phyloP scores from a whole-genome alignment of 2,113 vertebrate species.

The Strix uralensis region DNA sequence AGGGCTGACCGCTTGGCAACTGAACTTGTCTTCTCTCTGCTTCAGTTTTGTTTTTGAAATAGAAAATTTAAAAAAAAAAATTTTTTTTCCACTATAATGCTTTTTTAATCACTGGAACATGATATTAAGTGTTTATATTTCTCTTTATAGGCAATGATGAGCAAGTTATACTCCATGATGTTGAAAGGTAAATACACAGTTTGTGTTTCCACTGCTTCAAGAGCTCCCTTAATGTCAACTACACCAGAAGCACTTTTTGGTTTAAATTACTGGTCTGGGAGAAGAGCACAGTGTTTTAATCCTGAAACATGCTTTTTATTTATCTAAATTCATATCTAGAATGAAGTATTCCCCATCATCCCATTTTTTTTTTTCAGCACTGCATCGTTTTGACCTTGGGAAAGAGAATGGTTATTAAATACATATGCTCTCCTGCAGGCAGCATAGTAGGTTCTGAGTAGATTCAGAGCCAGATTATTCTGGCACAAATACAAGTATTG shows the following conservation, averaged over 20 bases:
- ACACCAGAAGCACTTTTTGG: not conserved
- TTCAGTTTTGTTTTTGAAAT: not conserved
- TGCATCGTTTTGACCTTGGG: not conserved
- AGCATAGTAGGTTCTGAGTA: not conserved
- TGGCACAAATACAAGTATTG: not conserved
- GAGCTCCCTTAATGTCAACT: not conserved
- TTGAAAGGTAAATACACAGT: slow-evolving; percentile 86
- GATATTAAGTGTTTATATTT: slow-evolving; percentile 44
- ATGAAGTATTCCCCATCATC: not conserved
- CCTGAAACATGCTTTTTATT: not conserved
- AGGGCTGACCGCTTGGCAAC: not conserved
- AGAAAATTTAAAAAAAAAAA: not conserved
- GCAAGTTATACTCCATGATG: slow-evolving; percentile 98
- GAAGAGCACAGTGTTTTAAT: not conserved
- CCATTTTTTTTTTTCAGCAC: not conserved
- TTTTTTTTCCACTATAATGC: not conserved
- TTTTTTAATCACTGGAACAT: not conserved
- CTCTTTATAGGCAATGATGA: slow-evolving; percentile 91
- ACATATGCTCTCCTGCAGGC: not conserved
- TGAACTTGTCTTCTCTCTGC: not conserved
- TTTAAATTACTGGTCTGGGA: not conserved
- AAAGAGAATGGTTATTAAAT: not conserved
- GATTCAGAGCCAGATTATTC: not conserved
- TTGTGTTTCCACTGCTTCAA: slow-evolving; percentile 21
- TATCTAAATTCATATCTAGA: not conserved